Evolutionary conservation across 2,113 vertebrate genomes (phyloP).

Genomic region (Chloropsis hardwickii): DNA sequence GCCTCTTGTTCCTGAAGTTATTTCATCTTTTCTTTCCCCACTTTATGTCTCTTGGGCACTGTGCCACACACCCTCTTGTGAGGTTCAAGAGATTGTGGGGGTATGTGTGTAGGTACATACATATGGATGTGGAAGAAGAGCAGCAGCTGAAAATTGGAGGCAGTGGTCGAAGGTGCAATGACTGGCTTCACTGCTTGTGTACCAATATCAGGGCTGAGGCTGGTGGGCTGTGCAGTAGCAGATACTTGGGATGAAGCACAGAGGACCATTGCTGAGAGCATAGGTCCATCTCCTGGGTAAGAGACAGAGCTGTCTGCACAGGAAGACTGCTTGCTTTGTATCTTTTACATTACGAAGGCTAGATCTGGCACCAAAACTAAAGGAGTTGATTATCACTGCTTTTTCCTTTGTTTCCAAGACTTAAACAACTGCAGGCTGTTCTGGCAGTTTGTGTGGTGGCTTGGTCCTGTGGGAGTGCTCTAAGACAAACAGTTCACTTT

Average conservation of each 20-base stretch:
- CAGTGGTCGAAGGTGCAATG: not conserved
- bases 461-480: slow-evolving; percentile 30
- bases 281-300: not conserved
- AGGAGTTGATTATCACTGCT: slow-evolving; percentile 1
- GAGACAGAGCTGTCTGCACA: not conserved
- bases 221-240: not conserved
- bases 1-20: not conserved
- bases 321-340: not conserved
- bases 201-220: not conserved
- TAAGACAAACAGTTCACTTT: slow-evolving; percentile 40
- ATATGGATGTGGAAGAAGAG: not conserved
- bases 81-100: not conserved
- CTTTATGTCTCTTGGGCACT: not conserved
- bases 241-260: not conserved
- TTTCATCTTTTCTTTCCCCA: not conserved
- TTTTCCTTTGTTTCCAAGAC: slow-evolving; percentile 31
- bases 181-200: not conserved
- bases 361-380: not conserved
- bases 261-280: not conserved
- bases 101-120: accelerated
- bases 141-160: not conserved
- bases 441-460: not conserved
- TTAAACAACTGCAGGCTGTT: slow-evolving; percentile 20
- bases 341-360: not conserved
- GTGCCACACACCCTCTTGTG: not conserved